A percentile compares a stretch with the other conserved stretches of the same genome.
Conservation (phyloP, 2,797 vertebrate genomes). For the Pseudochirops cupreus region DNA sequence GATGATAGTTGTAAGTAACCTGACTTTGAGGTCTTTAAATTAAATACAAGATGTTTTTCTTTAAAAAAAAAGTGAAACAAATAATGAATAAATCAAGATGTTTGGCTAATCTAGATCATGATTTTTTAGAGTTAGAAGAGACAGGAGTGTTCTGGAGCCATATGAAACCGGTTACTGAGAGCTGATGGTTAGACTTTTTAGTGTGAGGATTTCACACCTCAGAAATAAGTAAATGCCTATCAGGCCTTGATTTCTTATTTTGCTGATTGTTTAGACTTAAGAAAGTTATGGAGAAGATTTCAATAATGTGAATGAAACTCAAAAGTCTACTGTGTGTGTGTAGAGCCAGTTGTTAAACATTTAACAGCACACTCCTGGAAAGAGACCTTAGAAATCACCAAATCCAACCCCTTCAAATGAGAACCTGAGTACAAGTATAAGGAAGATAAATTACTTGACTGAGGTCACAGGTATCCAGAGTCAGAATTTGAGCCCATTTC, state of each 20-base stretch:
- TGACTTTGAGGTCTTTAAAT: neutral
- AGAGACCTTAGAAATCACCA: neutral
- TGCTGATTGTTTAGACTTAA: neutral
- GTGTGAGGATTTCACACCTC: neutral
- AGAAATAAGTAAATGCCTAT: neutral
- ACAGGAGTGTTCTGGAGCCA: neutral
- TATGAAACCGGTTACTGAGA: neutral
- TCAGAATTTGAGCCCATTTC: neutral
- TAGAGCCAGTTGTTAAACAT: neutral
- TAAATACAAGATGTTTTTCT: neutral
- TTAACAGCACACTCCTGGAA: neutral
- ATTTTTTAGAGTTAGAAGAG: neutral
- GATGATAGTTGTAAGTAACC: neutral
- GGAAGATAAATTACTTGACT: neutral
- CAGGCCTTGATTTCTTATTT: neutral
- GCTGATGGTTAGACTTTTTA: neutral
- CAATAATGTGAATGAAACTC: neutral
- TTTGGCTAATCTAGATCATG: constrained; percentile 36
- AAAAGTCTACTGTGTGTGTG: neutral
- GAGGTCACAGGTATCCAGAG: neutral
- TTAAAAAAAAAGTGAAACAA: neutral
- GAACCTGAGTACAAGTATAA: neutral
- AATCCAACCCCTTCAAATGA: neutral
- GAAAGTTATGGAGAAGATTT: neutral
- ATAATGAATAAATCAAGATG: constrained; percentile 7